Evolutionary conservation across 2,888 invertebrate genomes (phyloP).

Genomic region (Gymnocheta viridis): DNA sequence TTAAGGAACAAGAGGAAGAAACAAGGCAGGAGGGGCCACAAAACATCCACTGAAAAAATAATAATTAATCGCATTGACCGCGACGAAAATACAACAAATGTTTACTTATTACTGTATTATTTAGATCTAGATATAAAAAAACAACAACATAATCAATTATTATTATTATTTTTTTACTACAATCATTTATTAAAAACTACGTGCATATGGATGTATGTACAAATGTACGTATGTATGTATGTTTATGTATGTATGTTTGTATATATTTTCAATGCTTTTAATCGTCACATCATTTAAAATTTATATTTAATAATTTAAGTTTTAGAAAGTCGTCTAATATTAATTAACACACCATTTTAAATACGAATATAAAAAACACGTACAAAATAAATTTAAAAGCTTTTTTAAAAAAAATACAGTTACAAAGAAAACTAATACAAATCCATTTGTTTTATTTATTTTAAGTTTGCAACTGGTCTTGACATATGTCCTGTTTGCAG

Average conservation of each 20-base stretch:
- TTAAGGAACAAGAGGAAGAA: neutral
- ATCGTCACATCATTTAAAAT: neutral
- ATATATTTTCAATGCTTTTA: neutral
- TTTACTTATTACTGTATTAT: constrained; percentile 12
- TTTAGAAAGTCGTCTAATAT: neutral
- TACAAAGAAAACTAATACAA: no score
- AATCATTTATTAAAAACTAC: neutral
- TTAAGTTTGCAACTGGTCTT: no score
- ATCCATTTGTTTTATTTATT: no score
- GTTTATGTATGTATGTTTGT: neutral
- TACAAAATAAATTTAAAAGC: neutral
- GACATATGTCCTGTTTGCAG: no score
- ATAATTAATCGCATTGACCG: constrained; percentile 33
- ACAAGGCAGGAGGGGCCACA: neutral
- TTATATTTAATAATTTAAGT: neutral
- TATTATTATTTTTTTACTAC: neutral
- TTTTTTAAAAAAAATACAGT: neutral
- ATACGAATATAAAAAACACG: no score
- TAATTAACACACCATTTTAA: neutral
- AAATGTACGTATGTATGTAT: neutral
- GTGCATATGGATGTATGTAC: neutral
- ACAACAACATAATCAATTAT: neutral
- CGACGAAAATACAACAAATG: constrained; percentile 6
- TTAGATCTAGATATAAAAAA: constrained; percentile 27
- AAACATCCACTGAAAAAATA: neutral